These are phyloP conservation scores for Mycogona germanica DNA, from an alignment of 2,888 invertebrate genomes.

Conservation along the genomic window DNA sequence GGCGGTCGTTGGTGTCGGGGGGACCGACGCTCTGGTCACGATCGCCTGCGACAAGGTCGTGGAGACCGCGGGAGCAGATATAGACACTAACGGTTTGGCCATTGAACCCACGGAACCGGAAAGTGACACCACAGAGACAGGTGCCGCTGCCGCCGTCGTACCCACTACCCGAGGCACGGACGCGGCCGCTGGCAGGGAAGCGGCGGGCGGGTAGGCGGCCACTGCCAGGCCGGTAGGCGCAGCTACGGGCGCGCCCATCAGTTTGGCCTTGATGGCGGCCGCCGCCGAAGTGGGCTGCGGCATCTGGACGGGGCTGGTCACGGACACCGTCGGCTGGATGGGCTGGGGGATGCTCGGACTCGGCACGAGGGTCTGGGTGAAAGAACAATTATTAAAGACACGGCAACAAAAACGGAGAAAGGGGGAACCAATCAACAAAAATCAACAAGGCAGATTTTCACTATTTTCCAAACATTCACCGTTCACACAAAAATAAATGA, in stretches of 20 bases:
- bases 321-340: neutral
- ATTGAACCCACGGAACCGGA: no score
- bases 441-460: no score
- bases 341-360: neutral
- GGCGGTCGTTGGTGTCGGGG: slow-evolving; percentile 27
- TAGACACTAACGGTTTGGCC: slow-evolving; percentile 15
- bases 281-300: neutral
- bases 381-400: no score
- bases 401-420: no score
- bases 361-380: no score
- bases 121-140: no score
- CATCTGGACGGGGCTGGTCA: neutral
- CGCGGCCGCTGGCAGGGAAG: neutral
- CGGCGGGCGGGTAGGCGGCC: no score
- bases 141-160: neutral
- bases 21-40: slow-evolving; percentile 26
- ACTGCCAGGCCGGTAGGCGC: neutral
- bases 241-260: neutral
- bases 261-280: neutral
- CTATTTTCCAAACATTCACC: no score
- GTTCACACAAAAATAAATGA: no score
- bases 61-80: slow-evolving; percentile 26
- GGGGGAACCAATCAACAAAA: no score
- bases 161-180: neutral
- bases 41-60: slow-evolving; percentile 17